Evolutionary conservation across 2,797 vertebrate genomes (phyloP), one percentile per base, ranked within the genome.

Genomic region (Hydrocynus forskahlii): DNA sequence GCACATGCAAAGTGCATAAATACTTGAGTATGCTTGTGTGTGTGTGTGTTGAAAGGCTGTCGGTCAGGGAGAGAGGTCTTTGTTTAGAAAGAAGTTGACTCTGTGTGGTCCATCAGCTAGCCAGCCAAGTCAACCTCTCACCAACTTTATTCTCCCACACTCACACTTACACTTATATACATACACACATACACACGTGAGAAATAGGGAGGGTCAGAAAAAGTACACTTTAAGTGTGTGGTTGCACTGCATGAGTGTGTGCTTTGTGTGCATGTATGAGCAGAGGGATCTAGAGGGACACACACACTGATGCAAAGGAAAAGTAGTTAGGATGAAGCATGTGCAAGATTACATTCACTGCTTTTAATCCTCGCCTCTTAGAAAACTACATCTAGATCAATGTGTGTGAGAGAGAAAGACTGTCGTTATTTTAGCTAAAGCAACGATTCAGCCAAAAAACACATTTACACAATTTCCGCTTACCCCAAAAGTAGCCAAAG

Each of bases 51-150:
- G 92, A 94, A 90, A 92, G 88, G 86, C 91, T 90, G 93, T 93
- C 94, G 92, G 86, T 95, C 93, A 94, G 77, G 89, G 83, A 81
- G 86, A 91, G 85, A 88, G 81, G 88, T 89, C 85, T 94, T 94
- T 94, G 91, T 93, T 91, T 90, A 87, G 86, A 92, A 86, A 89
- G 89, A 90, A 88, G 88, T 79, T 89, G 89, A 92, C 6, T 25
- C 88, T 95, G 94, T 95, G 94, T 95, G 94, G 94, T 95, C 94
- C 89, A 84, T 74, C 83, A 87, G 87, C 64, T 45, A 86, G 86
- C 86, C 86, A 87, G 87, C 88, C 83, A 89, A 88, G 86, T 76
- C 35, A 88, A 86, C 79, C 38, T 77, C 73, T 88, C 88, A 85
- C 88, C 82, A 89, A 86, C 82, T 81, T 86, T 59, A 85, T 89